Evolutionary conservation across 2,888 invertebrate genomes (phyloP), one percentile per base, ranked within the genome.

Genomic region (Polydesmus complanatus): DNA sequence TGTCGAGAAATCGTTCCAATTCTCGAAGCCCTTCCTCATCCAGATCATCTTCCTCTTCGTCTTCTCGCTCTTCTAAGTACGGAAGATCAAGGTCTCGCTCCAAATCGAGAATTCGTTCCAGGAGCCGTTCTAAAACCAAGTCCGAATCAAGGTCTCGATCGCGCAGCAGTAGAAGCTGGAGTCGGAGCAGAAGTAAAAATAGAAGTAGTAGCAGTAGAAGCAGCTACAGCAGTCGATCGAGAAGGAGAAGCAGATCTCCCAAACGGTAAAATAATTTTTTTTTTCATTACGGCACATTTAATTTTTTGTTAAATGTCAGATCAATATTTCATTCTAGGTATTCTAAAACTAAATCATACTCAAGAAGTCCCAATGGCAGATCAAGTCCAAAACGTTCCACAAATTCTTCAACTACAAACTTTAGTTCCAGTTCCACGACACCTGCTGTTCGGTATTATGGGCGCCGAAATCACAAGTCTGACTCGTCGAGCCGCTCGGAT

Each of bases 81-180:
- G 11, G 54, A 27, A 66, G 64, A 62, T 67, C 68, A 54, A 60
- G 65, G 25, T 68, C 68, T 25, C 68, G 68, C 50, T 71, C 71
- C 56, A 69, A 70, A 58, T 69, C 71, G 37, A 67, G 65, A 50
- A 68, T 68, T 23, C 67, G 68, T 51, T 67, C 68, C 49, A 63
- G 64, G 52, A 52, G 58, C 18, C 54, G 54, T 2, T 54, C 62
- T 2, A 3, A 26, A 1, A 59, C 62, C 3, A 69, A 70, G 58
- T 69, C 71, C 27, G 67, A 65, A 37, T 69, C 69, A 23, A 67
- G 68, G 52, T 67, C 68, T 53, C 62, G 64, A 51, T 62, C 62
- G 3, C 48, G 49, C 18, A 23, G 53, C 8, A 27, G 54, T 2
- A 59, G 58, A 18, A 57, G 49, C 14, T 21, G 60, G 27, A 14